These are phyloP conservation scores for Melikaiella ostensackeni DNA, from an alignment of 2,888 invertebrate genomes.

Conservation along the genomic window DNA sequence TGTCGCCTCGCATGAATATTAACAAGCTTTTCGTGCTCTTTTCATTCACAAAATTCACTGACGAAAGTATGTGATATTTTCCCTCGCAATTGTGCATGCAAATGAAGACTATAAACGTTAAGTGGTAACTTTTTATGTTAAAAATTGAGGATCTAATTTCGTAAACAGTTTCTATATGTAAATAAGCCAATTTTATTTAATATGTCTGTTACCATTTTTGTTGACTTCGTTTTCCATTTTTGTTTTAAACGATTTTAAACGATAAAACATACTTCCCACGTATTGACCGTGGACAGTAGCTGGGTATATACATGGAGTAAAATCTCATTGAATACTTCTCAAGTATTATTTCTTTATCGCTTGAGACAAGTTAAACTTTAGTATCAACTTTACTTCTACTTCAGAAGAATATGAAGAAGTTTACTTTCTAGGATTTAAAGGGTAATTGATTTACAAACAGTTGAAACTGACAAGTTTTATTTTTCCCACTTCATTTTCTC, in stretches of 20 bases:
- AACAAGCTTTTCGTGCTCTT: constrained; percentile 9
- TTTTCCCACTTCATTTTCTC: neutral
- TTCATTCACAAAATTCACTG: constrained; percentile 18
- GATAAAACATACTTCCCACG: no score
- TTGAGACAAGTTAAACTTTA: no score
- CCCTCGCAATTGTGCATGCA: constrained; percentile 1
- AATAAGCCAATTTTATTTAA: neutral
- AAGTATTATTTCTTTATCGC: no score
- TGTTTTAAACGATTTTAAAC: no score
- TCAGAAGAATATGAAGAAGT: no score
- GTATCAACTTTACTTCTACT: no score
- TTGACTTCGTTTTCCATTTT: neutral
- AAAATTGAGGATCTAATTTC: neutral
- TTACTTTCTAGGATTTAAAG: no score
- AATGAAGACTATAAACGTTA: neutral
- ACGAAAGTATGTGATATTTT: neutral
- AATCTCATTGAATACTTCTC: no score
- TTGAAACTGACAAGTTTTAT: neutral
- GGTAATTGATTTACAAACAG: neutral
- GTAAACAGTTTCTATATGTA: neutral
- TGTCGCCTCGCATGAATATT: constrained; percentile 34
- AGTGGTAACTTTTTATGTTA: neutral
- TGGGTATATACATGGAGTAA: no score
- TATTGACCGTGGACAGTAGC: no score
- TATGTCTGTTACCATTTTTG: neutral